These are phyloP conservation scores for Diachasmimorpha longicaudata DNA, from an alignment of 1,140 invertebrate genomes.

Conservation along the genomic window DNA sequence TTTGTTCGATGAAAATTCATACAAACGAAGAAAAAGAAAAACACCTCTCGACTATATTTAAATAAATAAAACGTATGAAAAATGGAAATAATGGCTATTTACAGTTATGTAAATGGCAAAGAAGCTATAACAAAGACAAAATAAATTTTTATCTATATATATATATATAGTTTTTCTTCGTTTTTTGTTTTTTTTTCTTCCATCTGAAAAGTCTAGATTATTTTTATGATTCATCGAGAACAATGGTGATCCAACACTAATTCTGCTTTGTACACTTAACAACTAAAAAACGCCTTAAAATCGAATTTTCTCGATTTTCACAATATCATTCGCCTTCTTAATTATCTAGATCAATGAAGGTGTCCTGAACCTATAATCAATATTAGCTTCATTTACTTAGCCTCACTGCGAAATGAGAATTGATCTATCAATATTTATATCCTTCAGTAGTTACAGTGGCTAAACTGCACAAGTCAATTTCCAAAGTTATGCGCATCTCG, in stretches of 20 bases:
- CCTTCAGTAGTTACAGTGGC: neutral
- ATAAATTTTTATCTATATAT: constrained; percentile 12
- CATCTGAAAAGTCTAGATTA: neutral
- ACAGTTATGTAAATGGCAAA: constrained; percentile 59
- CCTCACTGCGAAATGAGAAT: neutral
- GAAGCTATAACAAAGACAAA: constrained; percentile 53
- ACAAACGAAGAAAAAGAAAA: constrained; percentile 2
- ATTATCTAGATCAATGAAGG: neutral
- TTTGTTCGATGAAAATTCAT: constrained; percentile 44
- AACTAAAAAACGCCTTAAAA: constrained; percentile 43
- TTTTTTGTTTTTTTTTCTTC: neutral
- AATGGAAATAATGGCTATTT: constrained; percentile 62
- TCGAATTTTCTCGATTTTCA: constrained; percentile 11
- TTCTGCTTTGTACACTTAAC: constrained; percentile 52
- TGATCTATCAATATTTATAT: neutral
- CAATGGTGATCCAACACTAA: neutral
- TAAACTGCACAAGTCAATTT: neutral
- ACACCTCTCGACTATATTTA: constrained; percentile 39
- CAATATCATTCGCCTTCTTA: neutral
- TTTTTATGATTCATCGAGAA: neutral
- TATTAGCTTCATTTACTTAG: neutral
- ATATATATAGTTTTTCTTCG: constrained; percentile 8
- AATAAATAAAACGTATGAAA: constrained; percentile 60
- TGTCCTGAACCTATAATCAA: neutral
- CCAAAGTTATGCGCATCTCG: neutral